Percentiles rank a stretch among this genome's conserved stretches.
Conservation (phyloP, 37 sponge, comb jelly and placozoan genomes). For the Chondrosia reniformis region DNA sequence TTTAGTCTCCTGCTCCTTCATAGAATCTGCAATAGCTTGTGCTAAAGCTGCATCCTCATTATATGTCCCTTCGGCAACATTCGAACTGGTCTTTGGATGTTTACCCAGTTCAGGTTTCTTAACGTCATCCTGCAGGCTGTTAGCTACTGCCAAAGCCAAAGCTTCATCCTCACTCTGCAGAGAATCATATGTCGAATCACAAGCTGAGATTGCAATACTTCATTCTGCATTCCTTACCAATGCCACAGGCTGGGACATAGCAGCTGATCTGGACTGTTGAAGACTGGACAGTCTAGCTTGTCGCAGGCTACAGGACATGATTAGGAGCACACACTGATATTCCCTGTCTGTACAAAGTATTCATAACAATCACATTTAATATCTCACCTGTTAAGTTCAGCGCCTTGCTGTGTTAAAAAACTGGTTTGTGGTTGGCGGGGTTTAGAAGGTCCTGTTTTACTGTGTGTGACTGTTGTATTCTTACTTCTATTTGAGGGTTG, state of each 20-base stretch:
- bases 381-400: slow-evolving; percentile 64
- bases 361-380: too few species aligned
- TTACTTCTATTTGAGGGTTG: too few species aligned
- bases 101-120: neutral
- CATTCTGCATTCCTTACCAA: too few species aligned
- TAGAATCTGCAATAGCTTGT: slow-evolving; percentile 69
- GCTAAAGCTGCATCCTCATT: slow-evolving; percentile 80
- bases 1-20: slow-evolving; percentile 36
- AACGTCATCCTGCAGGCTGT: neutral
- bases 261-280: too few species aligned
- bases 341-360: too few species aligned
- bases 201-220: too few species aligned
- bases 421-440: slow-evolving; percentile 36
- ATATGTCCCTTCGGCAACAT: neutral
- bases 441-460: neutral
- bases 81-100: neutral
- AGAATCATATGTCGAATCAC: neutral
- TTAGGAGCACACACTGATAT: too few species aligned
- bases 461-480: too few species aligned
- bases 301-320: too few species aligned
- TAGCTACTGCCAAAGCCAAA: slow-evolving; percentile 30
- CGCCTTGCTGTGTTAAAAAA: slow-evolving; percentile 47
- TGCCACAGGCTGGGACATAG: too few species aligned
- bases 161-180: slow-evolving; percentile 45
- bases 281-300: too few species aligned